Conservation (phyloP, 2,113 vertebrate species). For the Strix uralensis region DNA sequence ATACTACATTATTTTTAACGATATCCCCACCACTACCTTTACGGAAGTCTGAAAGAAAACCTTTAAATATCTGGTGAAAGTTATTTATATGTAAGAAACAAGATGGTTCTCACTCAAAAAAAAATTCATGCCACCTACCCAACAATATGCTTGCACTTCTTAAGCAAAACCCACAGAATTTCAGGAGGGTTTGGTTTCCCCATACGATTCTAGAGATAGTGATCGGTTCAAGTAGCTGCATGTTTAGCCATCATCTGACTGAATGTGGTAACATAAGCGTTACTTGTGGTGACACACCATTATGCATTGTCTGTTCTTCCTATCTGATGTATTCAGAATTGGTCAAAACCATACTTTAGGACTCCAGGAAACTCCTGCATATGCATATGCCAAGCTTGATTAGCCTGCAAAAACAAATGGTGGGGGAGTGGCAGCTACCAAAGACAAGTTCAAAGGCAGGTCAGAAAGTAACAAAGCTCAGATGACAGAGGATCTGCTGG, state of each 20-base stretch:
- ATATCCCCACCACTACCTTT: neutral
- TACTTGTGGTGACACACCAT: neutral
- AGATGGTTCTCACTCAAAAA: neutral
- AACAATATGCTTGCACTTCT: neutral
- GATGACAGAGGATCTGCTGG: neutral
- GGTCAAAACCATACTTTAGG: conserved; percentile 26
- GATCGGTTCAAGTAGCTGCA: neutral
- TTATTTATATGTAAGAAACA: neutral
- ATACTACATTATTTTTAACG: neutral
- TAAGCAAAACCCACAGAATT: neutral
- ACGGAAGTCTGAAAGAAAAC: neutral
- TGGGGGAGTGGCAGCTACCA: neutral
- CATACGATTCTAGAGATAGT: neutral
- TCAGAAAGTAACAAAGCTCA: conserved; percentile 21
- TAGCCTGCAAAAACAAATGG: conserved; percentile 21
- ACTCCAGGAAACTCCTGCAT: conserved; percentile 11
- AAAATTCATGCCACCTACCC: neutral
- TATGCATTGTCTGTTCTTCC: neutral
- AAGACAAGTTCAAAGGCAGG: conserved; percentile 35
- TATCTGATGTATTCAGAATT: conserved; percentile 3
- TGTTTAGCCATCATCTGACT: neutral
- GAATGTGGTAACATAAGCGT: neutral
- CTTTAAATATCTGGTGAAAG: neutral
- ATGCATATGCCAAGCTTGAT: neutral
- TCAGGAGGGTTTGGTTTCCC: neutral